phyloP scores from a whole-genome alignment of 2,113 vertebrate species.

The Condylura cristata region DNA sequence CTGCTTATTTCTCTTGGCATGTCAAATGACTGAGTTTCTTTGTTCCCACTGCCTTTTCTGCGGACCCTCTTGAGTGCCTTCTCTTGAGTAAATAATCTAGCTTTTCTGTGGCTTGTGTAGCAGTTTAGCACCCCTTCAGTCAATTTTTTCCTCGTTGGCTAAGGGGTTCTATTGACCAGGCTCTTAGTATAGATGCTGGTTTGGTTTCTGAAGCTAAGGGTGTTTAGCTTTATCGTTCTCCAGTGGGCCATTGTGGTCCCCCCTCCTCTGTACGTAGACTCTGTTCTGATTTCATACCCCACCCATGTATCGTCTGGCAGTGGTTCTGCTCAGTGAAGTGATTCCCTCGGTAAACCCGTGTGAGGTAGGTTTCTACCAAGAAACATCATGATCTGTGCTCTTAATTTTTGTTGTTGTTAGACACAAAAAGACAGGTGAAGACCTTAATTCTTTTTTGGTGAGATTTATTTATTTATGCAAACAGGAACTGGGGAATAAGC shows the following conservation, averaged over 20 bases:
- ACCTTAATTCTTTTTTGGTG: no score
- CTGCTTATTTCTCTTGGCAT: slow-evolving; percentile 69
- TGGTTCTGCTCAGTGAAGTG: slow-evolving; percentile 67
- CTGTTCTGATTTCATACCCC: slow-evolving; percentile 84
- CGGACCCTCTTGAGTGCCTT: slow-evolving; percentile 50
- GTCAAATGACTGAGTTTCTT: slow-evolving; percentile 60
- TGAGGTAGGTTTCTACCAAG: slow-evolving; percentile 69
- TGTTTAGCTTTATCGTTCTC: slow-evolving; percentile 46
- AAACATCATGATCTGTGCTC: slow-evolving; percentile 52
- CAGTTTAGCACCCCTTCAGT: slow-evolving; percentile 31
- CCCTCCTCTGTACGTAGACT: slow-evolving; percentile 48
- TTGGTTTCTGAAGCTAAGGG: slow-evolving; percentile 30
- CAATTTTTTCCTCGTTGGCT: not conserved
- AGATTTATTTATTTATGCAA: no score
- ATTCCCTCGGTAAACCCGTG: not conserved
- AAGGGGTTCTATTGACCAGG: not conserved
- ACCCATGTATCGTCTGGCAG: slow-evolving; percentile 65
- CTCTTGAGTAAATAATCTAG: slow-evolving; percentile 68
- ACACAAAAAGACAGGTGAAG: slow-evolving; percentile 72
- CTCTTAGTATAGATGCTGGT: not conserved
- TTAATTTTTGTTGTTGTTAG: slow-evolving; percentile 56
- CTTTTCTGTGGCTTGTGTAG: slow-evolving; percentile 61
- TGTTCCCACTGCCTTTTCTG: slow-evolving; percentile 66
- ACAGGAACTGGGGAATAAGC: no score
- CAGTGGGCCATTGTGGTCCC: not conserved